Conservation (phyloP, 2,888 invertebrate species). For the Abscondita cerata region DNA sequence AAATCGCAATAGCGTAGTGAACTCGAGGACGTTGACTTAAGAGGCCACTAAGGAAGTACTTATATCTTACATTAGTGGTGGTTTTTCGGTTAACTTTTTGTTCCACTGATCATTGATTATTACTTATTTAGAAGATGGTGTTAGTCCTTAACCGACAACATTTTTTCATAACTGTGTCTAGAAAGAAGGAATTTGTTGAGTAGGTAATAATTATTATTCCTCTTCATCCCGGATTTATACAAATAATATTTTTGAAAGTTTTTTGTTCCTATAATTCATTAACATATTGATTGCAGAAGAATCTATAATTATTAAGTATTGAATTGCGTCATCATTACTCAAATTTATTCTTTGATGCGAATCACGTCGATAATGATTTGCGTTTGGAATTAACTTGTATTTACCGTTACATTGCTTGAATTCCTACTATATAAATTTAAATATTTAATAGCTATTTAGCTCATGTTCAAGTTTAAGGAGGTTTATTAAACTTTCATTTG, state of each 20-base stretch:
- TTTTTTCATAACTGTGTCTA: too few relatives aligned
- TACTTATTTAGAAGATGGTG: too few relatives aligned
- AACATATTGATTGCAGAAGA: neutral
- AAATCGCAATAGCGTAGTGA: conserved; percentile 41
- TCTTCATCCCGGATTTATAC: too few relatives aligned
- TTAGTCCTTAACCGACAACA: too few relatives aligned
- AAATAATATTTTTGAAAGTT: too few relatives aligned
- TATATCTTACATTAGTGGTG: conserved; percentile 20
- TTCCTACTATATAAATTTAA: conserved; percentile 29
- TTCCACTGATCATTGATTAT: neutral
- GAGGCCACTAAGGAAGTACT: conserved; percentile 35
- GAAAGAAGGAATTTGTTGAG: too few relatives aligned
- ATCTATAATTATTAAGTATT: neutral
- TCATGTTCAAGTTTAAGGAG: conserved; percentile 25
- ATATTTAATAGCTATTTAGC: conserved; percentile 24
- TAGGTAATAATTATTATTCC: too few relatives aligned
- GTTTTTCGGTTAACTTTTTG: conserved; percentile 9
- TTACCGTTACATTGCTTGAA: conserved; percentile 37
- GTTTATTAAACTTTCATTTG: conserved; percentile 13
- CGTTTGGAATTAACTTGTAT: conserved; percentile 32
- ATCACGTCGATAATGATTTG: conserved; percentile 28
- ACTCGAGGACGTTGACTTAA: conserved; percentile 36
- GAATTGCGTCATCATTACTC: conserved; percentile 25
- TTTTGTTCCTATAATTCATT: too few relatives aligned
- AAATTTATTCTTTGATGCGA: conserved; percentile 27